Base-by-base conservation (phyloP, 2,888 invertebrate genomes). In the Thera obeliscata region DNA sequence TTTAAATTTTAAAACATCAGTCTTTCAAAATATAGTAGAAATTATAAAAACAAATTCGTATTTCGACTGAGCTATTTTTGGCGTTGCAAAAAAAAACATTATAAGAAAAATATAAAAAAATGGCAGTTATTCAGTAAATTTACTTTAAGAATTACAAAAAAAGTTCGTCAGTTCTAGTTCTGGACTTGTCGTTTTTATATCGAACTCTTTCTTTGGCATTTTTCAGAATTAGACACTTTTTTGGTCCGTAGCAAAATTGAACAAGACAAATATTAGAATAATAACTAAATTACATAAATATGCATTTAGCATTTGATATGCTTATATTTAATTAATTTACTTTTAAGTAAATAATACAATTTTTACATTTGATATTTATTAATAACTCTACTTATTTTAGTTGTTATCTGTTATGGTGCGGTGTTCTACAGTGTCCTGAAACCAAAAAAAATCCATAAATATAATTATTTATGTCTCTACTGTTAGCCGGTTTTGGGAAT, bases 361-460 rank as follows among this genome's bases (percentile, higher is more conserved):
- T 67, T 70, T 72, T 74, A 73, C 69, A 74, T 56, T 36, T 56
- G 62, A 70, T 66, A 41, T 67, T 64, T 46, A 22, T 9, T 9
- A 2, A 62, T 58, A 62, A 68, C 56, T 8, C 52, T 65, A 57
- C 52, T 69, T 67, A 50, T 33, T 81, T 79, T 72, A 81, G 74
- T 81, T 83, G 89, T 87, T 91, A 92, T 87, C 90, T 91, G 75
- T 75, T 74, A 22, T 90, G 91, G 68, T 93, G 93, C 8, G 93
- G 92, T 0, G 92, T 92, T 33, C 93, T 86, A 78, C 93, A 93
- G 73, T 91, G 92, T 55, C 93, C 93, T 93, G 91, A 50, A 87
- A 90, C 73, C 78, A 78, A 52, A 2, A 33, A 2, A 33, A 50
- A 33, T 1, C 38, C 5, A 38, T 22, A 22, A 22, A 22, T 22